Evolutionary conservation across 2,113 vertebrate genomes (phyloP).

Genomic region (Grammomys dolichurus): DNA sequence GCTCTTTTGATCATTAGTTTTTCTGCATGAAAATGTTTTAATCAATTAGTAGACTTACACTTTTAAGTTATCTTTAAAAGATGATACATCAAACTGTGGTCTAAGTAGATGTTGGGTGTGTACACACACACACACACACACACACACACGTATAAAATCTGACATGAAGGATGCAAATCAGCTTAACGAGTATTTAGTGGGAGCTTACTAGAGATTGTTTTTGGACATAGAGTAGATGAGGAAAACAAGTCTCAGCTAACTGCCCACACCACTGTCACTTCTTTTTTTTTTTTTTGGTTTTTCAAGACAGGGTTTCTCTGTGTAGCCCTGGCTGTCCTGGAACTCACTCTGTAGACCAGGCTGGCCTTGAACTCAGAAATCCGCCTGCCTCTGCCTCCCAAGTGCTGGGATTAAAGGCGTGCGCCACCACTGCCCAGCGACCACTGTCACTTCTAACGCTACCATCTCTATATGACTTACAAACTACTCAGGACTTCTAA

Average conservation of each 20-base stretch:
- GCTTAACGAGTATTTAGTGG: not conserved
- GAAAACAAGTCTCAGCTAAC: constrained; percentile 15
- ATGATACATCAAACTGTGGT: constrained; percentile 45
- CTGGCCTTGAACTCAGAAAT: too few species aligned
- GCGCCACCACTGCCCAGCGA: too few species aligned
- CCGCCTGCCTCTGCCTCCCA: too few species aligned
- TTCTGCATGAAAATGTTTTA: constrained; percentile 31
- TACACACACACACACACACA: not conserved
- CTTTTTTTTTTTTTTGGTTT: not conserved
- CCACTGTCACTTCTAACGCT: not conserved
- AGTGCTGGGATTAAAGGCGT: too few species aligned
- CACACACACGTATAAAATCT: not conserved
- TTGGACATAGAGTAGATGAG: not conserved
- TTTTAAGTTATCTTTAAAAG: constrained; percentile 29
- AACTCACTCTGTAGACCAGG: too few species aligned
- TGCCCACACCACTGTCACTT: not conserved
- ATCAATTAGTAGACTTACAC: not conserved
- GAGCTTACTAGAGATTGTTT: not conserved
- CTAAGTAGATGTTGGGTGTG: not conserved
- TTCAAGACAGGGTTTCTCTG: too few species aligned
- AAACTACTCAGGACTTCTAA: constrained; percentile 35
- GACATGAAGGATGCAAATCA: not conserved
- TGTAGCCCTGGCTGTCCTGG: too few species aligned
- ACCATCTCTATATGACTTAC: not conserved
- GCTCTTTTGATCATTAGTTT: not conserved